Percentiles rank a stretch among this genome's conserved stretches.
These are phyloP conservation scores for Amyelois transitella DNA, from an alignment of 1,140 invertebrate species.

Conservation along the genomic window DNA sequence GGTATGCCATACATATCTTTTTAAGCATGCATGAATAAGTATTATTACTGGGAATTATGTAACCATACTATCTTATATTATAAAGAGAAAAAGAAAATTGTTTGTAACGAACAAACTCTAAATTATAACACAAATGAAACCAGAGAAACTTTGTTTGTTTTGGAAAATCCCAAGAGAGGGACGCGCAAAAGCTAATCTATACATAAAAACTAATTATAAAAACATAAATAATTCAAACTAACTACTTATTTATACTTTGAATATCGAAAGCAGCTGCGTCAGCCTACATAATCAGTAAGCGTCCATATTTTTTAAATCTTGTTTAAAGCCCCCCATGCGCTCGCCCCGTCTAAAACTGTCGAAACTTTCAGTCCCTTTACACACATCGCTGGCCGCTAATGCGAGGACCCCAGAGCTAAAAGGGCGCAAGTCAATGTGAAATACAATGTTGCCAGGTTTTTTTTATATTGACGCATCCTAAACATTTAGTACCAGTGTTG, in stretches of 20 bases:
- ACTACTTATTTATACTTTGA: not conserved
- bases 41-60: too few relatives aligned
- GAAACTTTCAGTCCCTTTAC: constrained; percentile 51
- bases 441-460: not conserved
- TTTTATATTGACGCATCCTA: too few relatives aligned
- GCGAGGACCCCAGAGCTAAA: constrained; percentile 28
- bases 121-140: too few relatives aligned
- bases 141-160: too few relatives aligned
- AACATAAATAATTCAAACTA: not conserved
- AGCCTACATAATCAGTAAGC: not conserved
- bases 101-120: too few relatives aligned
- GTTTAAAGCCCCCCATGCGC: constrained; percentile 33
- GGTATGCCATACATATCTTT: constrained; percentile 1
- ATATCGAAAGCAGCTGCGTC: not conserved
- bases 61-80: too few relatives aligned
- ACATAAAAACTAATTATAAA: too few relatives aligned
- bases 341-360: constrained; percentile 27
- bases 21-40: too few relatives aligned
- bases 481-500: too few relatives aligned
- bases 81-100: too few relatives aligned
- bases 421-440: constrained; percentile 29
- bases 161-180: too few relatives aligned
- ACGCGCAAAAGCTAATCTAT: too few relatives aligned
- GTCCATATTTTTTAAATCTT: constrained; percentile 33
- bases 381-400: constrained; percentile 59